phyloP scores from a whole-genome alignment of 2,888 invertebrate genomes.

The Trilocha varians region DNA sequence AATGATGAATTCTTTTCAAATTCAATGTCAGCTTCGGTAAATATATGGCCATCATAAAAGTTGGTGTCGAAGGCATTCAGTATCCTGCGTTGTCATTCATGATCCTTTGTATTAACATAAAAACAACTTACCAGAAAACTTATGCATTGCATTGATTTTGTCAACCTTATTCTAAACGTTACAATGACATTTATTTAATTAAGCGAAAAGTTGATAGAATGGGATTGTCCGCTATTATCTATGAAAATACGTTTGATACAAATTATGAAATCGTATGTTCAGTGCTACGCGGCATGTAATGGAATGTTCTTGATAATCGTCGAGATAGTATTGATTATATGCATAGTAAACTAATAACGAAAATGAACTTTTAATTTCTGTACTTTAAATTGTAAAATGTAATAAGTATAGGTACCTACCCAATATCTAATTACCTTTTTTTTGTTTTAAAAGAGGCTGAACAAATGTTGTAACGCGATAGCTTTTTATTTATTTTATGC shows the following conservation, averaged over 20 bases:
- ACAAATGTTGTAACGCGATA: too few relatives aligned
- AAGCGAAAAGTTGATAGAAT: background rate
- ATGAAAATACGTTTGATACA: background rate
- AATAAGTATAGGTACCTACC: too few relatives aligned
- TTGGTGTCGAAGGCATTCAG: slow-evolving; percentile 59
- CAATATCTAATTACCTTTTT: too few relatives aligned
- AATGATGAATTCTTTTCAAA: slow-evolving; percentile 70
- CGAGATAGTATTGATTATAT: too few relatives aligned
- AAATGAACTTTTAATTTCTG: too few relatives aligned
- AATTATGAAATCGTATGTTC: background rate
- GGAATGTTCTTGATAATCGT: slow-evolving; percentile 1
- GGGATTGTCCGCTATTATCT: too few relatives aligned
- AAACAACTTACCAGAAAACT: slow-evolving; percentile 50
- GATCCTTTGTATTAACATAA: slow-evolving; percentile 44
- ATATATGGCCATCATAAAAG: slow-evolving; percentile 65
- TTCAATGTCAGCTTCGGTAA: slow-evolving; percentile 58
- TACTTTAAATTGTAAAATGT: too few relatives aligned
- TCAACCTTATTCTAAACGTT: too few relatives aligned
- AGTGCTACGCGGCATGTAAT: background rate
- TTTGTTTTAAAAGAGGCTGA: too few relatives aligned
- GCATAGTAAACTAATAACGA: too few relatives aligned
- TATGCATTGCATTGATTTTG: slow-evolving; percentile 44
- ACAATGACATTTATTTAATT: background rate
- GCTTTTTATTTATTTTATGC: too few relatives aligned
- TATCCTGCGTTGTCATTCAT: slow-evolving; percentile 57